Conservation (phyloP, 2,888 invertebrate genomes). For the Drosophila borealis region DNA sequence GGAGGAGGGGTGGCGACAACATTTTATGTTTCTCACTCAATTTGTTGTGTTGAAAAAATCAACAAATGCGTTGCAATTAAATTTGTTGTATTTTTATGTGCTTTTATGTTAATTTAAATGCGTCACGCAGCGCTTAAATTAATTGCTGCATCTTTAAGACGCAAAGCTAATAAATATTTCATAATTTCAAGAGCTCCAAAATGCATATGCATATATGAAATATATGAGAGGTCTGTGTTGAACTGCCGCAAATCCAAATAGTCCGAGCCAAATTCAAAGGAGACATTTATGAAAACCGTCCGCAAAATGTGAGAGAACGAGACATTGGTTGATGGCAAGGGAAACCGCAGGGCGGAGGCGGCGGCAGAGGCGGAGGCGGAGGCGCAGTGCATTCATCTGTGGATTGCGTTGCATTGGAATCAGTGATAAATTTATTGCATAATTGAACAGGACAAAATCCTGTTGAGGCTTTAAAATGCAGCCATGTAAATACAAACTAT, state of each 20-base stretch:
- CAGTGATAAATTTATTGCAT: constrained; percentile 80
- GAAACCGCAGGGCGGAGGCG: constrained; percentile 28
- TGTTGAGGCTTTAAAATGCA: constrained; percentile 70
- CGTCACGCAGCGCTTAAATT: constrained; percentile 52
- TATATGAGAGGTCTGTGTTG: constrained; percentile 37
- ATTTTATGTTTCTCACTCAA: constrained; percentile 78
- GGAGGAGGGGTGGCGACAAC: constrained; percentile 44
- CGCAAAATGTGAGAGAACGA: neutral
- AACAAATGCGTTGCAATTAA: constrained; percentile 77
- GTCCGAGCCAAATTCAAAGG: constrained; percentile 57
- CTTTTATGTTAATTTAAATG: constrained; percentile 75
- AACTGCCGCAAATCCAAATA: constrained; percentile 56
- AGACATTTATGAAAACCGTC: constrained; percentile 36
- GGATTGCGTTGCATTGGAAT: constrained; percentile 59
- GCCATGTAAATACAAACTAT: constrained; percentile 63
- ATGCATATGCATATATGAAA: constrained; percentile 31
- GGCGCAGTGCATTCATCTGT: constrained; percentile 54
- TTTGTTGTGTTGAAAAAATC: constrained; percentile 66
- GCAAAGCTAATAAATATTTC: constrained; percentile 66
- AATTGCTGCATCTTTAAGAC: constrained; percentile 53
- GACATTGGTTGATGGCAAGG: neutral
- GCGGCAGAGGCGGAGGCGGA: neutral
- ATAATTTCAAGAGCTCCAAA: constrained; percentile 38
- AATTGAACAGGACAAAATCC: constrained; percentile 76
- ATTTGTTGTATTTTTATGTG: constrained; percentile 46